Percentiles rank a stretch among this genome's conserved stretches.
Evolutionary conservation across 2,888 invertebrate genomes (phyloP).

Genomic region (Temnothorax rugatulus): DNA sequence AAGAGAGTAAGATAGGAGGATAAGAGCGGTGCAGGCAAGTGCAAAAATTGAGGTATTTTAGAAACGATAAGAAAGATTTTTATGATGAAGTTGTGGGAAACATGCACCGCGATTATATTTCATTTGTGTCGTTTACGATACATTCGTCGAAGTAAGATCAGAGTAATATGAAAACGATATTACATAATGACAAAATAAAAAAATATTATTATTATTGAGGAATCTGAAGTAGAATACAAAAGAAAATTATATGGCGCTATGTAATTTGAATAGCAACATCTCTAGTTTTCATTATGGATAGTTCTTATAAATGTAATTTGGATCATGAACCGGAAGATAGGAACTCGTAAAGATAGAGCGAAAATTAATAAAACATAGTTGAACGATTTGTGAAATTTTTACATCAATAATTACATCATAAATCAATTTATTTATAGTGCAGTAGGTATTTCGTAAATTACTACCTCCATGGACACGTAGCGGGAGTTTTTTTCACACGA

Average conservation of each 20-base stretch:
- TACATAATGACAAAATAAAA: not conserved
- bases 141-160: too few species aligned
- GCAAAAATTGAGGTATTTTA: not conserved
- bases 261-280: not conserved
- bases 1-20: not conserved
- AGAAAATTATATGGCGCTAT: not conserved
- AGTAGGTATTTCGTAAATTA: not conserved
- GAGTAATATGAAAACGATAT: not conserved
- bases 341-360: not conserved
- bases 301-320: not conserved
- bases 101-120: not conserved
- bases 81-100: not conserved
- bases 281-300: not conserved
- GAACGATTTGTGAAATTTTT: not conserved
- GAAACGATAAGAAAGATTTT: not conserved
- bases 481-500: not conserved
- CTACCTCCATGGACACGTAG: not conserved
- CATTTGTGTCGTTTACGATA: not conserved
- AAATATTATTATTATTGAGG: not conserved
- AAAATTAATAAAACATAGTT: not conserved
- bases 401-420: constrained; percentile 8
- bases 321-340: not conserved
- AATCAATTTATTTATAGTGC: not conserved
- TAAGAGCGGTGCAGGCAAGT: not conserved
- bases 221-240: not conserved